Evolutionary conservation across 2,113 vertebrate genomes (phyloP).

Genomic region (Desmodus rotundus): DNA sequence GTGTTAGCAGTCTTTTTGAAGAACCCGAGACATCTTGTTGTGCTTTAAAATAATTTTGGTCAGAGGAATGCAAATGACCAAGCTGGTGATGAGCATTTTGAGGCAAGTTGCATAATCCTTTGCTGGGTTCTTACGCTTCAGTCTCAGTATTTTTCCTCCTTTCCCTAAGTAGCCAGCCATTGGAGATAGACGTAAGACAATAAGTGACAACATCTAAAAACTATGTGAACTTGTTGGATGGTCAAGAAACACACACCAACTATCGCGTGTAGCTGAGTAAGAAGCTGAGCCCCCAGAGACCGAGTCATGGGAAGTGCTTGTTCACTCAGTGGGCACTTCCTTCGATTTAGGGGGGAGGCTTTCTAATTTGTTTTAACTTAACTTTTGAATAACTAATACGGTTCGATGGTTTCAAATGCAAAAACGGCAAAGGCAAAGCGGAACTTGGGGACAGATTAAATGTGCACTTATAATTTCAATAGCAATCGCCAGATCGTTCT

Average conservation of each 20-base stretch:
- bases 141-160: background rate
- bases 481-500: background rate
- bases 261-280: background rate
- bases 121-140: background rate
- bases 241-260: background rate
- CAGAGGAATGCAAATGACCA: background rate
- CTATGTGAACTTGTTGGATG: background rate
- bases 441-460: background rate
- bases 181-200: background rate
- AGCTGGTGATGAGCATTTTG: background rate
- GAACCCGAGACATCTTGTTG: background rate
- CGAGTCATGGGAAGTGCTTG: background rate
- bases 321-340: background rate
- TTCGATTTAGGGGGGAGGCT: background rate
- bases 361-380: background rate
- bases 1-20: background rate
- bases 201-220: background rate
- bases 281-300: background rate
- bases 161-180: background rate
- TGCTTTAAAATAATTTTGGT: constrained; percentile 17
- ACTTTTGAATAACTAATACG: background rate
- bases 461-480: background rate
- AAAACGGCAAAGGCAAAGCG: background rate
- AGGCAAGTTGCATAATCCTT: background rate
- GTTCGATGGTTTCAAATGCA: background rate